A percentile compares a stretch with the other conserved stretches of the same genome.
phyloP scores from a whole-genome alignment of 1,140 invertebrate genomes.

The Belonocnema kinseyi region DNA sequence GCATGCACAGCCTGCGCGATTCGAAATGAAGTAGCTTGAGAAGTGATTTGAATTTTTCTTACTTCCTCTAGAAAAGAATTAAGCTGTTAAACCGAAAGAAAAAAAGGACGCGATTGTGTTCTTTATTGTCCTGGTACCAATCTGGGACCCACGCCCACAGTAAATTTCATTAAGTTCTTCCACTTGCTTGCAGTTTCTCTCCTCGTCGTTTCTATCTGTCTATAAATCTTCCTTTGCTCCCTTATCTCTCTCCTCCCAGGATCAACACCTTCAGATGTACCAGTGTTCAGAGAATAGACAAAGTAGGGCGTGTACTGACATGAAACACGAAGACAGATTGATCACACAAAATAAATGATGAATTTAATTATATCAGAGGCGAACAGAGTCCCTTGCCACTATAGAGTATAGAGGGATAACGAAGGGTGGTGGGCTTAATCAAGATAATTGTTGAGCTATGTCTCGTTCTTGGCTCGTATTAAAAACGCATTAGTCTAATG shows the following conservation, averaged over 20 bases:
- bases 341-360: constrained; percentile 40
- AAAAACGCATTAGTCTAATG: constrained; percentile 61
- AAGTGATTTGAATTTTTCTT: neutral
- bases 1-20: no score
- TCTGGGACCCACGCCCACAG: constrained; percentile 18
- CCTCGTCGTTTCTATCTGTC: constrained; percentile 22
- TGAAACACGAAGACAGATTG: constrained; percentile 36
- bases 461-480: constrained; percentile 48
- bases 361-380: constrained; percentile 39
- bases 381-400: constrained; percentile 20
- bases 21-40: neutral
- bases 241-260: constrained; percentile 13
- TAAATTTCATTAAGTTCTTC: constrained; percentile 32
- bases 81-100: neutral
- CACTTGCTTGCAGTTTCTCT: constrained; percentile 28
- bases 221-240: constrained; percentile 31
- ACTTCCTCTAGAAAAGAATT: neutral
- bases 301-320: constrained; percentile 17
- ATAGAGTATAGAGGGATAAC: constrained; percentile 28
- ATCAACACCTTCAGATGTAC: constrained; percentile 20
- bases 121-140: constrained; percentile 23
- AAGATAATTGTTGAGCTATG: constrained; percentile 53
- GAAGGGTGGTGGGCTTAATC: constrained; percentile 49
- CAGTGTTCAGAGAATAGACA: constrained; percentile 22
- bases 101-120: constrained; percentile 18